Percentiles rank a stretch among this genome's conserved stretches.
Evolutionary conservation across 1,140 invertebrate species (phyloP).

Genomic region (Zaprionus taronus): DNA sequence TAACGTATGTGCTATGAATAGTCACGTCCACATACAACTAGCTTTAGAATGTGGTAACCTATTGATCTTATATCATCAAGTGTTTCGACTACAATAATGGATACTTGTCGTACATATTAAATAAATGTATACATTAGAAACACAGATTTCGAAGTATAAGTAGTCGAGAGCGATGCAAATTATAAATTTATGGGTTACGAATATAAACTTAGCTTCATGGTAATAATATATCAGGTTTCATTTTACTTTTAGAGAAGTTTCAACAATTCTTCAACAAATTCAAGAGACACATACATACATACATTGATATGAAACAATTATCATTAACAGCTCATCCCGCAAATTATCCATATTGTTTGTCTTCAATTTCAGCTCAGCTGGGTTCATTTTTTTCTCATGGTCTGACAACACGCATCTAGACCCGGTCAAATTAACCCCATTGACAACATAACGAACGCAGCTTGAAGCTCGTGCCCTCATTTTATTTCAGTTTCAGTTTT

Average conservation of each 20-base stretch:
- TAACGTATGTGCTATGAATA: not conserved
- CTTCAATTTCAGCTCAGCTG: not conserved
- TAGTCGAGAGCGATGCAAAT: not conserved
- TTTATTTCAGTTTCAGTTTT: slow-evolving; percentile 25
- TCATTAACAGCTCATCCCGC: not conserved
- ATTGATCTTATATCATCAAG: slow-evolving; percentile 3
- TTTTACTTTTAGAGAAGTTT: not conserved
- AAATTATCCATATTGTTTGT: not conserved
- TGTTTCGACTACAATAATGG: not conserved
- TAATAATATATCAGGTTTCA: not conserved
- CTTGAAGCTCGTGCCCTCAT: slow-evolving; percentile 35
- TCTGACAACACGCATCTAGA: slow-evolving; percentile 6
- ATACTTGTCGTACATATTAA: not conserved
- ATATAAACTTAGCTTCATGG: not conserved
- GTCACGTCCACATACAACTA: not conserved
- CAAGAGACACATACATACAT: not conserved
- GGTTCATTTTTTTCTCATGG: slow-evolving; percentile 15
- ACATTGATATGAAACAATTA: not conserved
- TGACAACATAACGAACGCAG: slow-evolving; percentile 11
- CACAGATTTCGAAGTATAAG: not conserved
- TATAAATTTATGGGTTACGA: not conserved
- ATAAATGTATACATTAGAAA: not conserved
- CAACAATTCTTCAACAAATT: not conserved
- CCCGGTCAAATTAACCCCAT: slow-evolving; percentile 37
- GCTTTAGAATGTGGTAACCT: not conserved